Conservation (phyloP, 1,140 invertebrate genomes). For the Branchinecta lindahli region DNA sequence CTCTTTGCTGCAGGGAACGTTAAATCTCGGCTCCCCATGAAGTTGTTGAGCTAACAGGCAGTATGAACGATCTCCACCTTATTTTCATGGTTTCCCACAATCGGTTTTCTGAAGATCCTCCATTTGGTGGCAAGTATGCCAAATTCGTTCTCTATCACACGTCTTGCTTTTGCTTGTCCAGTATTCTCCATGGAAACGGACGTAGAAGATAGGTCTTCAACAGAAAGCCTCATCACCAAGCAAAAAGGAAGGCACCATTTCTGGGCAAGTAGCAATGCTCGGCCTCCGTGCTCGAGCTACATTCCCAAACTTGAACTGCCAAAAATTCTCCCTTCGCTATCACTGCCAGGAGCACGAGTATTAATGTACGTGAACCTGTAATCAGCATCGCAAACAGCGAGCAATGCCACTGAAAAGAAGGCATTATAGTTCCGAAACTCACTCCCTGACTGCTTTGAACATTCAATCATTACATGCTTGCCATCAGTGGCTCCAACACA, state of each 20-base stretch:
- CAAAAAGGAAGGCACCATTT: too few species aligned
- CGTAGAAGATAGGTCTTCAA: too few species aligned
- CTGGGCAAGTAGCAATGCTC: neutral
- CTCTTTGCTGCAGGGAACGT: neutral
- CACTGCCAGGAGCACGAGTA: conserved; percentile 17
- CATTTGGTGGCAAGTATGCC: conserved; percentile 1
- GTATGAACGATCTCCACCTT: neutral
- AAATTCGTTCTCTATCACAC: neutral
- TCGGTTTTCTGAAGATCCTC: conserved; percentile 1
- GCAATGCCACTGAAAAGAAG: conserved; percentile 35
- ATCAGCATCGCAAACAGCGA: conserved; percentile 35
- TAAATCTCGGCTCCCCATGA: neutral
- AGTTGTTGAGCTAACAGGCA: neutral
- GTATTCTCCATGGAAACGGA: too few species aligned
- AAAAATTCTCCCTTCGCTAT: conserved; percentile 25
- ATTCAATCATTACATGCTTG: conserved; percentile 35
- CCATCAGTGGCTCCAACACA: conserved; percentile 35
- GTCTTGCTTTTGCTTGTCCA: neutral
- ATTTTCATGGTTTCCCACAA: neutral
- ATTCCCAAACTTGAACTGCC: conserved; percentile 10
- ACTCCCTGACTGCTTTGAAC: conserved; percentile 31
- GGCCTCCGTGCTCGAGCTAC: neutral
- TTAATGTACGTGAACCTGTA: conserved; percentile 33
- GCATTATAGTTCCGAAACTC: conserved; percentile 38
- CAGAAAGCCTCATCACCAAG: too few species aligned